A percentile compares a stretch with the other conserved stretches of the same genome.
Conservation (phyloP, 2,888 invertebrate genomes). For the Lagria hirta region DNA sequence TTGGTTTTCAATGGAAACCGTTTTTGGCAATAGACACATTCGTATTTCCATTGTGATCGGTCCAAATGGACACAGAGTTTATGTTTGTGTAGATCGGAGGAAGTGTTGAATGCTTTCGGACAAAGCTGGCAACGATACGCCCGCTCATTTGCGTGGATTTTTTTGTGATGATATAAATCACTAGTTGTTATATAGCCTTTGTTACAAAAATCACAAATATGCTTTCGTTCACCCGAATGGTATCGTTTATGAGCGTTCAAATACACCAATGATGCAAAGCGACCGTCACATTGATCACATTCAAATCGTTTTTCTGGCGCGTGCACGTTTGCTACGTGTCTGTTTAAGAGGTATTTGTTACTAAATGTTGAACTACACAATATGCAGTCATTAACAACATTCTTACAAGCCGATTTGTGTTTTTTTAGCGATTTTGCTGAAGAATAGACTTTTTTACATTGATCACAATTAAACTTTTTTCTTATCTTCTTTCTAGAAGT, state of each 20-base stretch:
- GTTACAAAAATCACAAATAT: conserved; percentile 48
- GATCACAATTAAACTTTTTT: conserved; percentile 27
- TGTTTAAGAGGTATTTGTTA: conserved; percentile 43
- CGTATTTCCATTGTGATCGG: conserved; percentile 45
- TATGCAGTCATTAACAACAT: conserved; percentile 31
- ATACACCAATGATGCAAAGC: conserved; percentile 46
- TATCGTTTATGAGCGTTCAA: conserved; percentile 46
- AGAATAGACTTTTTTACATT: conserved; percentile 32
- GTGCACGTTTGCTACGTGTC: conserved; percentile 46
- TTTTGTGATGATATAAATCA: conserved; percentile 49
- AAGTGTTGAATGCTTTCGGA: conserved; percentile 49
- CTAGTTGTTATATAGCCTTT: conserved; percentile 53
- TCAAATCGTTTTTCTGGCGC: conserved; percentile 45
- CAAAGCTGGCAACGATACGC: conserved; percentile 46
- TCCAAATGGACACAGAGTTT: conserved; percentile 48
- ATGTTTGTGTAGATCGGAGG: conserved; percentile 48
- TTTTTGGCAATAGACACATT: conserved; percentile 42
- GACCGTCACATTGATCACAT: conserved; percentile 45
- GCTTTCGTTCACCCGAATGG: conserved; percentile 42
- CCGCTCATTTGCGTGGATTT: conserved; percentile 48
- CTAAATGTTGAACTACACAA: conserved; percentile 40
- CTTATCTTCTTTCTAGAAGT: conserved; percentile 19
- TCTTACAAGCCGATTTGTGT: conserved; percentile 33
- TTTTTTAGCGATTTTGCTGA: conserved; percentile 33
- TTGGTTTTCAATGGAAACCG: conserved; percentile 48